Percentiles rank a stretch among this genome's conserved stretches.
These are phyloP conservation scores for Ectropis crepuscularia DNA, from an alignment of 2,888 invertebrate species.

Conservation along the genomic window DNA sequence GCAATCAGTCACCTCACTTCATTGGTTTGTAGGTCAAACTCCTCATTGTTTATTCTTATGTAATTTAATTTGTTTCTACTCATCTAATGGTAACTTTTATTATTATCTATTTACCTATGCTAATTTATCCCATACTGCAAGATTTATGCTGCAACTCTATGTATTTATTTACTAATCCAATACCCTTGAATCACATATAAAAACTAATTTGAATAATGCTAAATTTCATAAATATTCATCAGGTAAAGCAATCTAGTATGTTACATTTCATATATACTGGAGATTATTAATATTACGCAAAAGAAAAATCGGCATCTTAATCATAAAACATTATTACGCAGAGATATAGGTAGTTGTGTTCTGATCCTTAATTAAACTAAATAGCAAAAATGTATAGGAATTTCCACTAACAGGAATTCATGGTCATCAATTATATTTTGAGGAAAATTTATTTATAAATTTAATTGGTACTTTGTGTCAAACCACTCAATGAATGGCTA, in stretches of 20 bases:
- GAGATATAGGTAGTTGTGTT: no score
- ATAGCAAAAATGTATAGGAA: no score
- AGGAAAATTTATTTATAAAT: no score
- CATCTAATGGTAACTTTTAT: not conserved
- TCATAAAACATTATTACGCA: no score
- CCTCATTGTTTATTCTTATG: conserved; percentile 48
- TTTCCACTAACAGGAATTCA: no score
- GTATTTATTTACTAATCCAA: conserved; percentile 1
- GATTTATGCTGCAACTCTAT: conserved; percentile 2
- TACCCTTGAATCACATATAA: conserved; percentile 15
- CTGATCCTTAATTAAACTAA: no score
- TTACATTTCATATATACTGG: not conserved
- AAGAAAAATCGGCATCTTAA: not conserved
- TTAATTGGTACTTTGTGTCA: no score
- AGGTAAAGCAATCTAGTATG: conserved; percentile 16
- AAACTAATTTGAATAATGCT: conserved; percentile 28
- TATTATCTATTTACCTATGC: conserved; percentile 3
- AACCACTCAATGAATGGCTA: no score
- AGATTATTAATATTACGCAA: conserved; percentile 6
- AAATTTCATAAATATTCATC: conserved; percentile 36
- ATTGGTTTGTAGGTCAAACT: conserved; percentile 53
- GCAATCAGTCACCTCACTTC: conserved; percentile 35
- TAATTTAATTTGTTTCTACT: conserved; percentile 34
- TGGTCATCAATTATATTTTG: no score
- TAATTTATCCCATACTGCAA: not conserved